Evolutionary conservation across 2,113 vertebrate genomes (phyloP), one percentile per base, ranked within the genome.

Genomic region (Fregetta grallaria): DNA sequence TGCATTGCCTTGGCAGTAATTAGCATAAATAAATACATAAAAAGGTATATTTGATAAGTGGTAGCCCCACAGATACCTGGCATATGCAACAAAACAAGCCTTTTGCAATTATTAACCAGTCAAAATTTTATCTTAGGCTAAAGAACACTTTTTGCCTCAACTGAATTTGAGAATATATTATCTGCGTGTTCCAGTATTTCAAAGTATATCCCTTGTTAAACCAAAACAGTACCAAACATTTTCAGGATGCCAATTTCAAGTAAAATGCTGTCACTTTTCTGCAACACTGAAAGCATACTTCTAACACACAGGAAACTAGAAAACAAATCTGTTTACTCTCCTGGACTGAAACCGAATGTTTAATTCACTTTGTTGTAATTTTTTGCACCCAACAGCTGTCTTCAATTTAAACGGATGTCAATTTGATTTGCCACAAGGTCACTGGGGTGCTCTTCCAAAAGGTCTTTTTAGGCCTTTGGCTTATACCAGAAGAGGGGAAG

Each of bases 131-230:
- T 88, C 77, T 94, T 59, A 32, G 52, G 84, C 88, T 94, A 94
- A 96, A 93, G 77, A 88, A 81, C 30, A 74, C 63, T 91, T 90
- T 92, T 94, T 95, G 86, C 83, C 70, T 91, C 80, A 91, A 71
- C 81, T 94, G 55, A 96, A 81, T 95, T 94, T 89, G 68, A 86
- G 89, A 88, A 96, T 82, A 53, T 76, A 94, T 88, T 88, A 96
- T 59, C 62, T 91, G 50, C 73, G 76, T 34, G 47, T 78, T 81
- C 94, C 78, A 81, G 71, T 52, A 91, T 44, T 45, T 70, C 32
- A 29, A 74, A 56, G 34, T 14, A 32, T 15, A 45, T 40, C 22
- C 15, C 20, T 56, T 0, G 0, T 44, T 52, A 76, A 76, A 80
- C 32, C 23, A 84, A 62, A 83, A 67, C 3, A 23, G 29, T 21